phyloP scores from a whole-genome alignment of 2,888 invertebrate species.

The Theodoxus fluviatilis region DNA sequence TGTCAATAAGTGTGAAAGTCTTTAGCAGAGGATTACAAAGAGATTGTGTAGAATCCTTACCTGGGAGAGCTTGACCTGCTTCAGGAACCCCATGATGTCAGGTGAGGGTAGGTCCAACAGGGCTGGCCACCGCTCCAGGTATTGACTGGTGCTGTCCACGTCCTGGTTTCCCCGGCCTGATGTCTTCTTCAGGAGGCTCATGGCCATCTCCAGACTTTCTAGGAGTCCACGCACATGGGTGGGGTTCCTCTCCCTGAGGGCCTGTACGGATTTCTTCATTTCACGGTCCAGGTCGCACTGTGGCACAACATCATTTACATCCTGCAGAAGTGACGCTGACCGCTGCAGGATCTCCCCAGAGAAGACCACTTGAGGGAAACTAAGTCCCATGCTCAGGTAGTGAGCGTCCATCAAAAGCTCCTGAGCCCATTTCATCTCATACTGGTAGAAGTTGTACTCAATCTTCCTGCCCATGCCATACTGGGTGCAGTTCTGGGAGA shows the following conservation, averaged over 20 bases:
- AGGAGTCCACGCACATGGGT: slow-evolving; percentile 13
- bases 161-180: neutral
- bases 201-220: slow-evolving; percentile 19
- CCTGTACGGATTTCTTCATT: neutral
- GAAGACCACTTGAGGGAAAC: slow-evolving; percentile 9
- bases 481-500: slow-evolving; percentile 16
- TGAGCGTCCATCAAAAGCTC: slow-evolving; percentile 10
- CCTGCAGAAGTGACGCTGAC: slow-evolving; percentile 2
- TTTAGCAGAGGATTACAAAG: too few relatives aligned
- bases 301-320: slow-evolving; percentile 8
- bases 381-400: neutral
- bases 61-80: neutral
- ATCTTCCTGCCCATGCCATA: slow-evolving; percentile 15
- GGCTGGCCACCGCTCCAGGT: slow-evolving; percentile 15
- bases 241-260: slow-evolving; percentile 1
- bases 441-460: slow-evolving; percentile 22
- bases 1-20: too few relatives aligned
- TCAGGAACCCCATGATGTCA: neutral
- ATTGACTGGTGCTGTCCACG: neutral
- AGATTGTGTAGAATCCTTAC: too few relatives aligned
- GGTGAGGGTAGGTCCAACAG: neutral
- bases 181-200: slow-evolving; percentile 17
- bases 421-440: slow-evolving; percentile 3
- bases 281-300: neutral
- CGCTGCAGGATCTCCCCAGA: neutral